Percentiles rank a stretch among this genome's conserved stretches.
These are phyloP conservation scores for Gerris lacustris DNA, from an alignment of 2,888 invertebrate genomes.

Conservation along the genomic window DNA sequence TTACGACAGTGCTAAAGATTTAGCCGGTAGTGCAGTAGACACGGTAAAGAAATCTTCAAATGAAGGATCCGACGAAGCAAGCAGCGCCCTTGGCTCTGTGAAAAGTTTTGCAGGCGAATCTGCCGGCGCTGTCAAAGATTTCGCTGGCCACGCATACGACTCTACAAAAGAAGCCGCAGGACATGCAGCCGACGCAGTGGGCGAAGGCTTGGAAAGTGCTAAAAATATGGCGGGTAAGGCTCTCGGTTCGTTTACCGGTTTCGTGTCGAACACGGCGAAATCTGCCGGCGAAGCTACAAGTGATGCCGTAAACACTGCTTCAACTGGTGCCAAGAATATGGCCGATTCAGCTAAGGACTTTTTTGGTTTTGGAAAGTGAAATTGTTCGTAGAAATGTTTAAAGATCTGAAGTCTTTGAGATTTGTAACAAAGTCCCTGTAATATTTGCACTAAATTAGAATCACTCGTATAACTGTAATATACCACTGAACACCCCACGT, in stretches of 20 bases:
- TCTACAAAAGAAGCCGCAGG: not conserved
- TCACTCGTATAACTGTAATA: no score
- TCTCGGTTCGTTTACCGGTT: not conserved
- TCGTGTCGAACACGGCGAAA: not conserved
- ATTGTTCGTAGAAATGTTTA: not conserved
- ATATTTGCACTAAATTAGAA: no score
- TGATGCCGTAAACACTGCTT: not conserved
- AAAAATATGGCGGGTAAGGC: not conserved
- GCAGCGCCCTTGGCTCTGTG: not conserved
- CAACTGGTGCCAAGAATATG: not conserved
- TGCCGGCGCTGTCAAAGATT: not conserved
- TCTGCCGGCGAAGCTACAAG: not conserved
- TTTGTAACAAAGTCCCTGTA: not conserved
- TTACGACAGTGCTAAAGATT: not conserved
- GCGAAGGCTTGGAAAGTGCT: not conserved
- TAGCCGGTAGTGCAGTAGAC: not conserved
- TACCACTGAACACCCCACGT: no score
- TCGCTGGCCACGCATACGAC: not conserved
- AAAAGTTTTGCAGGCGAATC: not conserved
- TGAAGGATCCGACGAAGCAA: not conserved
- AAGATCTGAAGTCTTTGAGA: not conserved
- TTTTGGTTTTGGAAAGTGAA: not conserved
- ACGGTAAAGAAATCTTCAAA: not conserved
- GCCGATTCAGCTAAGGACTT: not conserved
- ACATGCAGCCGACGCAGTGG: not conserved